These are phyloP conservation scores for Podarcis muralis DNA, from an alignment of 2,113 vertebrate genomes.

Conservation along the genomic window DNA sequence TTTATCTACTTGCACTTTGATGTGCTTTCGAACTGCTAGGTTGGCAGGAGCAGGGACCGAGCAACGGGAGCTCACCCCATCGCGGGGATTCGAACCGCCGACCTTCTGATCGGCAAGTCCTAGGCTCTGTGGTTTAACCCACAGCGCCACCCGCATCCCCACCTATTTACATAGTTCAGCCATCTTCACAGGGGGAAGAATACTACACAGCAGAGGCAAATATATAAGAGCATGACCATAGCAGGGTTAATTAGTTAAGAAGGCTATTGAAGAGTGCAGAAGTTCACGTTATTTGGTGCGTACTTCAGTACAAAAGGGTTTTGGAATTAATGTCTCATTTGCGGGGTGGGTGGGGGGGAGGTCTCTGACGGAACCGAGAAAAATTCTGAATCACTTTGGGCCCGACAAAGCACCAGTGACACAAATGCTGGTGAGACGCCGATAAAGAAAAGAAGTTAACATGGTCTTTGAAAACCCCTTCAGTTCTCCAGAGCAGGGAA, in stretches of 20 bases:
- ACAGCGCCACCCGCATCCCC: too few relatives aligned
- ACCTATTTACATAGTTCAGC: not conserved
- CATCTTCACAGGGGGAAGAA: not conserved
- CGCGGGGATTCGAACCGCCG: too few relatives aligned
- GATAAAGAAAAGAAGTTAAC: conserved; percentile 50
- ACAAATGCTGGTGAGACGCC: conserved; percentile 28
- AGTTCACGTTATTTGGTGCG: not conserved
- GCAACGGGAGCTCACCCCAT: too few relatives aligned
- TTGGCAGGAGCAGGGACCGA: too few relatives aligned
- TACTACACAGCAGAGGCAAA: not conserved
- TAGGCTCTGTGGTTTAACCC: too few relatives aligned
- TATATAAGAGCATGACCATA: not conserved
- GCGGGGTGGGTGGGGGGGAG: not conserved
- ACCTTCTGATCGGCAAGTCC: too few relatives aligned
- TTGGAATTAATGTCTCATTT: not conserved
- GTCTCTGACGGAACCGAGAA: conserved; percentile 43
- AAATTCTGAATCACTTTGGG: conserved; percentile 55
- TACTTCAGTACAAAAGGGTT: not conserved
- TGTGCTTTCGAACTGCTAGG: too few relatives aligned
- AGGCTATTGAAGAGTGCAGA: not conserved
- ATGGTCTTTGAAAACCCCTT: conserved; percentile 45
- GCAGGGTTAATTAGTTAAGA: not conserved
- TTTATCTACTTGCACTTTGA: too few relatives aligned
- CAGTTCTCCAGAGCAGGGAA: conserved; percentile 45
- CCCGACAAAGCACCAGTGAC: conserved; percentile 36